A percentile compares a stretch with the other conserved stretches of the same genome.
phyloP scores from a whole-genome alignment of 2,888 invertebrate genomes.

The Taphrorychus bicolor region DNA sequence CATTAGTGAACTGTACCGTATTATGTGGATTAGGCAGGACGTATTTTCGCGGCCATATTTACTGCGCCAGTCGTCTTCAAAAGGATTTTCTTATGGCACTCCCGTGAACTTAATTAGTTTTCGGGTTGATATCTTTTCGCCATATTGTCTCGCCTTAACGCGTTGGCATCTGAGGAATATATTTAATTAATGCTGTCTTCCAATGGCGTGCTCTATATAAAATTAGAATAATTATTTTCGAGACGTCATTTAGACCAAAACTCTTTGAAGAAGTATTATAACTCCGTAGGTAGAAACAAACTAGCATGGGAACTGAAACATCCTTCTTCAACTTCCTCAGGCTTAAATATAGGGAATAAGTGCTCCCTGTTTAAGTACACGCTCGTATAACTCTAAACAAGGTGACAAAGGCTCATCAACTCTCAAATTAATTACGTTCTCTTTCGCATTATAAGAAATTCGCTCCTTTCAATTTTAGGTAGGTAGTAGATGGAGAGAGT shows the following conservation, averaged over 20 bases:
- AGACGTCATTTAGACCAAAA: background rate
- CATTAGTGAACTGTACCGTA: slow-evolving; percentile 50
- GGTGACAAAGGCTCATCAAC: slow-evolving; percentile 29
- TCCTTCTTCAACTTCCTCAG: slow-evolving; percentile 15
- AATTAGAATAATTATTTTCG: background rate
- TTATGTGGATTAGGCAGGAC: slow-evolving; percentile 46
- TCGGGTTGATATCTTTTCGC: slow-evolving; percentile 35
- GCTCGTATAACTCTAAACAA: slow-evolving; percentile 29
- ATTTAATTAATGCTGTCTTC: slow-evolving; percentile 5
- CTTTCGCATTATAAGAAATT: slow-evolving; percentile 24
- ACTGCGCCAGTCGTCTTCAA: slow-evolving; percentile 17
- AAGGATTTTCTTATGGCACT: slow-evolving; percentile 34
- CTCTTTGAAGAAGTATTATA: slow-evolving; percentile 2
- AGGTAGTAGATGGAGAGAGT: too few species aligned
- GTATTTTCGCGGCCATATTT: slow-evolving; percentile 17
- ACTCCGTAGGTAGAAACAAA: slow-evolving; percentile 3
- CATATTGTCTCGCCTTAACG: slow-evolving; percentile 32
- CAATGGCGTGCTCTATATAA: background rate
- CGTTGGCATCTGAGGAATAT: slow-evolving; percentile 11
- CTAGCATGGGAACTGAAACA: slow-evolving; percentile 23
- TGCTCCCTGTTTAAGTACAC: slow-evolving; percentile 17
- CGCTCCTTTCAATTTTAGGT: slow-evolving; percentile 11
- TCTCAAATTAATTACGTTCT: slow-evolving; percentile 23
- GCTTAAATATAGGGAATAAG: slow-evolving; percentile 15
- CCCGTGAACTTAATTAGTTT: slow-evolving; percentile 37